A percentile compares a stretch with the other conserved stretches of the same genome.
These are phyloP conservation scores for Drepanosiphum platanoidis DNA, from an alignment of 2,888 invertebrate species.

Conservation along the genomic window DNA sequence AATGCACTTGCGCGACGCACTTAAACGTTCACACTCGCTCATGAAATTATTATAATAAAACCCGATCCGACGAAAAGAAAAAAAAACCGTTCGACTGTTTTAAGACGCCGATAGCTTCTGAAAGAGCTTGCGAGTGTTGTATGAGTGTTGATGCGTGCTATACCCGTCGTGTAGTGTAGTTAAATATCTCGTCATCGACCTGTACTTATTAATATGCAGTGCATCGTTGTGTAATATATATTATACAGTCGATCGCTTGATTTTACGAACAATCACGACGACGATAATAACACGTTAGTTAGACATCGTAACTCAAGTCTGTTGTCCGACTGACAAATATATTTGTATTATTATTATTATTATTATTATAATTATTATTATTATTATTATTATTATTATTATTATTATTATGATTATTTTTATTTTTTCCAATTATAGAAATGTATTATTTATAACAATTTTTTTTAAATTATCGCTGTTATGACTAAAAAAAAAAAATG, in stretches of 20 bases:
- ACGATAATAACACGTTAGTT: neutral
- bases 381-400: slow-evolving; percentile 7
- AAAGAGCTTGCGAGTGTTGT: too few relatives aligned
- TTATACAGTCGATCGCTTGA: neutral
- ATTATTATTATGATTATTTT: slow-evolving; percentile 14
- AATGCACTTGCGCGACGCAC: too few relatives aligned
- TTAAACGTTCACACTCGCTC: neutral
- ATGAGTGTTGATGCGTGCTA: too few relatives aligned
- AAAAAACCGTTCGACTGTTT: too few relatives aligned
- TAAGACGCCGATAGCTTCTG: too few relatives aligned
- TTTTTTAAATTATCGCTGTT: neutral
- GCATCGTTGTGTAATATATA: neutral
- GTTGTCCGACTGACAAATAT: neutral
- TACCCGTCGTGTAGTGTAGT: neutral
- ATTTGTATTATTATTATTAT: slow-evolving; percentile 8
- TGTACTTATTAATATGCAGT: neutral
- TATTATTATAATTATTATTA: neutral
- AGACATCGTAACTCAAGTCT: neutral
- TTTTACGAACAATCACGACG: neutral
- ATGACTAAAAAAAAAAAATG: neutral
- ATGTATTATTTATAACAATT: neutral
- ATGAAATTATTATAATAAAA: neutral
- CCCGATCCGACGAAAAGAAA: neutral
- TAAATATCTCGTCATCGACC: neutral
- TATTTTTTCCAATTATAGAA: neutral